Evolutionary conservation across 2,113 vertebrate species (phyloP), one percentile per base, ranked within the genome.

Genomic region (Deroptyus accipitrinus): DNA sequence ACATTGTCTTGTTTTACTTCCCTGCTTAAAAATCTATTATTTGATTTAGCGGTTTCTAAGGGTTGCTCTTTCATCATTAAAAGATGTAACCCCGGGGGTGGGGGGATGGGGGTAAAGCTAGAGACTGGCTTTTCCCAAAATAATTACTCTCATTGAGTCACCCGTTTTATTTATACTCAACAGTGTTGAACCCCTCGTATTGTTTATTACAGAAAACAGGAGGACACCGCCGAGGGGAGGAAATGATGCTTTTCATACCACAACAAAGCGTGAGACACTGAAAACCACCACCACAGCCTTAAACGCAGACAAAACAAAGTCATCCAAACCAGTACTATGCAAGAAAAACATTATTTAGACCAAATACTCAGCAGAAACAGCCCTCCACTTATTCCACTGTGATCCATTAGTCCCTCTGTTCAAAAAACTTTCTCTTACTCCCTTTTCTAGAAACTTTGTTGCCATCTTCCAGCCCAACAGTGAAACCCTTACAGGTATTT

Each of bases 251-350:
- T 89, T 80, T 46, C 13, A 9, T 88, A 91, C 86, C 96, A 93
- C 96, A 95, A 90, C 83, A 94, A 86, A 97, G 96, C 14, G 5
- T 39, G 86, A 92, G 82, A 84, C 83, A 63, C 69, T 17, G 52
- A 48, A 91, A 91, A 75, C 63, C n/a, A 63, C 61, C 88, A 94
- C 76, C 87, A 83, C 82, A 84, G 69, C 80, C 88, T 84, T 81
- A 81, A 78, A 79, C 17, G 59, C 28, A 73, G 94, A 90, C 92
- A 95, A 95, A 97, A 97, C 94, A 90, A 95, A 94, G 86, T 96
- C 84, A 67, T 42, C 86, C 73, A 91, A 95, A 88, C 24, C 84
- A 92, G 84, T 28, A 57, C 82, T 61, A 78, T 1, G 59, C 49
- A 79, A 91, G 72, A 61, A 67, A 85, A 93, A 75, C 86, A 90